Conservation (phyloP, 2,113 vertebrate genomes). For the Rhinopomastus cyanomelas region DNA sequence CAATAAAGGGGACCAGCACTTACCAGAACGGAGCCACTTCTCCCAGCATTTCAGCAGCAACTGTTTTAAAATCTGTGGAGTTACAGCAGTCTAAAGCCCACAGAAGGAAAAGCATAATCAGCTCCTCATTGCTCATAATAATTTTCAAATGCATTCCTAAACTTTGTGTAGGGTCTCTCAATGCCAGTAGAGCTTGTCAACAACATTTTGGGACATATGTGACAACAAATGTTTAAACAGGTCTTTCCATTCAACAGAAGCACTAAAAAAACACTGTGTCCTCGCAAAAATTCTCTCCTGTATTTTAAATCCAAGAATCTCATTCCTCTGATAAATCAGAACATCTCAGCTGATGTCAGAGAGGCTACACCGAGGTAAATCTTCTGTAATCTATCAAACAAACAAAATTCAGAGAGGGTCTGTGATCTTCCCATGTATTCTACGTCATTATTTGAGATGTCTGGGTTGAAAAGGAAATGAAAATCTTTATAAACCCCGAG, state of each 20-base stretch:
- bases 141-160: slow-evolving; percentile 50
- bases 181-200: slow-evolving; percentile 66
- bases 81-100: background rate
- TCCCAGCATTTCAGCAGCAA: background rate
- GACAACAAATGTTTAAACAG: slow-evolving; percentile 60
- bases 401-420: background rate
- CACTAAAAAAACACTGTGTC: slow-evolving; percentile 33
- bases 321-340: slow-evolving; percentile 22
- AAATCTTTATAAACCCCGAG: background rate
- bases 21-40: background rate
- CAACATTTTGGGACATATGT: slow-evolving; percentile 64
- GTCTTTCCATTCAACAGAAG: slow-evolving; percentile 27
- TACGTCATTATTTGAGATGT: background rate
- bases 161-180: slow-evolving; percentile 61
- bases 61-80: slow-evolving; percentile 25
- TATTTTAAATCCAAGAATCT: slow-evolving; percentile 52
- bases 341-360: slow-evolving; percentile 1
- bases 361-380: background rate
- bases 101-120: slow-evolving; percentile 48
- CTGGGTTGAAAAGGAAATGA: background rate
- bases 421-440: background rate
- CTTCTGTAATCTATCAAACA: background rate
- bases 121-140: slow-evolving; percentile 2
- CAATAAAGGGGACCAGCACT: background rate
- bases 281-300: slow-evolving; percentile 37